These are phyloP conservation scores for Malurus elegans DNA, from an alignment of 2,113 vertebrate species.

Conservation along the genomic window DNA sequence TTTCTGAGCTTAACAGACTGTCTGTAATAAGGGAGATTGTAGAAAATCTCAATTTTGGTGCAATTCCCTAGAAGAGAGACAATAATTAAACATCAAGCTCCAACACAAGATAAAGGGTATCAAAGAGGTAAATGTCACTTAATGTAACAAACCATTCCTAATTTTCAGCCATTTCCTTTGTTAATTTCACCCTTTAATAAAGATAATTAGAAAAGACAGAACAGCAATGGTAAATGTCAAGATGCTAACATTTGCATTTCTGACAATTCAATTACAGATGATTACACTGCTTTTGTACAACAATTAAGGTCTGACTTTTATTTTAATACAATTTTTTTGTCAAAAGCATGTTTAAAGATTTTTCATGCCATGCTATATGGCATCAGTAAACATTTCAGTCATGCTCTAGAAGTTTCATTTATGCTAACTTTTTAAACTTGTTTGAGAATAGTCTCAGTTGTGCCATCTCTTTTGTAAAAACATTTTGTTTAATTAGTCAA, in stretches of 20 bases:
- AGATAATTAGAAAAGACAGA: slow-evolving; percentile 75
- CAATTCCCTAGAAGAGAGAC: slow-evolving; percentile 84
- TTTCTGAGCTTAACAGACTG: slow-evolving; percentile 76
- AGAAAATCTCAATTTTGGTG: slow-evolving; percentile 90
- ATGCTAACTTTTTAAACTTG: slow-evolving; percentile 21
- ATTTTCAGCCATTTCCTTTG: slow-evolving; percentile 68
- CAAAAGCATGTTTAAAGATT: slow-evolving; percentile 60
- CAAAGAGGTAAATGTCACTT: slow-evolving; percentile 72
- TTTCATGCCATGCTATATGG: slow-evolving; percentile 21
- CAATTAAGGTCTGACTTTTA: slow-evolving; percentile 68
- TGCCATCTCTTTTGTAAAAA: background rate
- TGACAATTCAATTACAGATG: slow-evolving; percentile 72
- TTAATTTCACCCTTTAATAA: slow-evolving; percentile 72
- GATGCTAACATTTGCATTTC: slow-evolving; percentile 73
- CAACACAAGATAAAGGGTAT: slow-evolving; percentile 58
- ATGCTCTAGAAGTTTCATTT: slow-evolving; percentile 18
- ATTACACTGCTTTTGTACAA: slow-evolving; percentile 69
- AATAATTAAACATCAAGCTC: slow-evolving; percentile 71
- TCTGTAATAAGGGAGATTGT: slow-evolving; percentile 88
- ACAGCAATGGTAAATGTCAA: slow-evolving; percentile 71
- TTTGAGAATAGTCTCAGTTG: background rate
- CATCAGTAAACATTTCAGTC: slow-evolving; percentile 25
- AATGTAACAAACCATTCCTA: slow-evolving; percentile 67
- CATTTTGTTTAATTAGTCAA: background rate
- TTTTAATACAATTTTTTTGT: slow-evolving; percentile 54